Evolutionary conservation across 2,888 invertebrate species (phyloP), one percentile per base, ranked within the genome.

Genomic region (Archips crataeganus): DNA sequence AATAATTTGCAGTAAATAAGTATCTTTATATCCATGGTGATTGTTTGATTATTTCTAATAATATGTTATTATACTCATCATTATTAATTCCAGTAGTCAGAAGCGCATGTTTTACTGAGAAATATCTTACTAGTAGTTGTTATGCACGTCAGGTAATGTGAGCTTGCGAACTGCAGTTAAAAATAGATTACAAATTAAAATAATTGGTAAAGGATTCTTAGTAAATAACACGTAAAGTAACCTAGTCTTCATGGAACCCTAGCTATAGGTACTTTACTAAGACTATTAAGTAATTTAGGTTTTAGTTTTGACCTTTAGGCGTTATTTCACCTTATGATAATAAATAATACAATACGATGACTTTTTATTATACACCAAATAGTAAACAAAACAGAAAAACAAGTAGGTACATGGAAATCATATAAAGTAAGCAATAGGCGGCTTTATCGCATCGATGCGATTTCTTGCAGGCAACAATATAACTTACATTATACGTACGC

Each of bases 1-100:
- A 69, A 69, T 59, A 51, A 23, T 9, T 49, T 13, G 54, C 34
- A 45, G 32, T 54, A 69, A 49, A 68, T 49, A 6, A 59, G 47
- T 57, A 69, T 69, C n/a, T 51, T 69, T 69, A 60, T 60, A 10
- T 61, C 11, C 42, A 60, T 15, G 47, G 59, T 23, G 68, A 74
- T 65, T 74, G 69, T 74, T 70, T 69, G 64, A 74, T 70, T 74
- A 36, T 49, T 51, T 65, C 15, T 70, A 70, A 74, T 73, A 32
- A 51, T 54, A 60, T 74, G 42, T 39, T 60, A 74, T 74, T 74
- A 70, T 42, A 54, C n/a, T 32, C 60, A 74, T 74, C 69, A 69
- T 39, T 42, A 54, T n/a, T 32, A n/a, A 64, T 51, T 36, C 42
- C 74, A 74, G 69, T 60, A 74, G 68, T 63, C 49, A 6, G 49